Evolutionary conservation across 1,140 invertebrate species (phyloP).

Genomic region (Aphis gossypii): DNA sequence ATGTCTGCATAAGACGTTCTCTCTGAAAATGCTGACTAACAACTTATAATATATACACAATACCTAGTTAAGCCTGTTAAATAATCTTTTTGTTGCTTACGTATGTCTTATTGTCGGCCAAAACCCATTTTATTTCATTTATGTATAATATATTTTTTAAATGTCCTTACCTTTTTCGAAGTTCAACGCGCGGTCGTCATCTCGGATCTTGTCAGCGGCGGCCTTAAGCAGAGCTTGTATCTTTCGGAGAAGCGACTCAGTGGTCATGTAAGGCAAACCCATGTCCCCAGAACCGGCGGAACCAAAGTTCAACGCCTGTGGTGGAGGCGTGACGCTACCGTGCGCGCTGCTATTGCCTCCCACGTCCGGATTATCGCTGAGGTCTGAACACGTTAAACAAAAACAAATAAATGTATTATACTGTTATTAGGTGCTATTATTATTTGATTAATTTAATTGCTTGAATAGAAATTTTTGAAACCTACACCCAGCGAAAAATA

Average conservation of each 20-base stretch:
- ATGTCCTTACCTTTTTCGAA: conserved; percentile 88
- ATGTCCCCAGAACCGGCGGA: conserved; percentile 64
- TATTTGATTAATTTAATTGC: too few species aligned
- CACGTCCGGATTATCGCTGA: conserved; percentile 71
- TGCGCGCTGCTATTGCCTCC: conserved; percentile 69
- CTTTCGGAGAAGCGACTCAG: conserved; percentile 90
- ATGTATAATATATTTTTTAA: background rate
- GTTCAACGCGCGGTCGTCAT: conserved; percentile 93
- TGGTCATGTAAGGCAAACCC: conserved; percentile 71
- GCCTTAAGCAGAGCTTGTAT: conserved; percentile 94
- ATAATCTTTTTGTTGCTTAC: background rate
- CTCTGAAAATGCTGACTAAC: background rate
- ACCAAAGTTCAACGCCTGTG: conserved; percentile 76
- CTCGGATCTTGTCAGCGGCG: conserved; percentile 92
- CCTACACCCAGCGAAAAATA: background rate
- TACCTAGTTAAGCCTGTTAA: background rate
- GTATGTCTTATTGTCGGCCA: background rate
- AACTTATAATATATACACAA: too few species aligned
- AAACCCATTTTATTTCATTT: background rate
- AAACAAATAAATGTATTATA: background rate
- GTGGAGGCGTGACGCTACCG: conserved; percentile 71
- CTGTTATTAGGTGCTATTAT: background rate
- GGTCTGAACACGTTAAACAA: conserved; percentile 65
- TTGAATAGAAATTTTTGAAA: too few species aligned
- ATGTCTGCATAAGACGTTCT: background rate